phyloP scores from a whole-genome alignment of 2,797 vertebrate species.

The Peromyscus melanophrys region DNA sequence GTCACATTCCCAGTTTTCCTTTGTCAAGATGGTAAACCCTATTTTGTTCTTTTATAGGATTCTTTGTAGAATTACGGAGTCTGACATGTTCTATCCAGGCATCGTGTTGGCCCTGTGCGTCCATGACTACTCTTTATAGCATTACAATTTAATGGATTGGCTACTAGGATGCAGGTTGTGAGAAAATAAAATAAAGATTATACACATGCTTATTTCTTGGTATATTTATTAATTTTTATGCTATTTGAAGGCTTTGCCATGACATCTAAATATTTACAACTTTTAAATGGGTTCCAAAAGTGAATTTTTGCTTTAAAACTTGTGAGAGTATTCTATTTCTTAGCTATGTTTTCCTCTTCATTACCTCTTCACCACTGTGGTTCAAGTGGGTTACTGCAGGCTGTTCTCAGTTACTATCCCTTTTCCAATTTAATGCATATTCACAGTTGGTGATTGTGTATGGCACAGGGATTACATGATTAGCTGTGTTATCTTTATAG shows the following conservation, averaged over 20 bases:
- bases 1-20: background rate
- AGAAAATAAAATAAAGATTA: background rate
- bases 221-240: background rate
- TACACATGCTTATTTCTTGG: background rate
- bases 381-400: conserved; percentile 82
- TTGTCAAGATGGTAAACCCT: background rate
- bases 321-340: background rate
- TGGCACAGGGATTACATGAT: conserved; percentile 80
- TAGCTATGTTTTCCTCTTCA: background rate
- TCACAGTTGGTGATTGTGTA: conserved; percentile 83
- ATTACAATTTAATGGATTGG: background rate
- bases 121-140: background rate
- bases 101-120: background rate
- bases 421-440: conserved; percentile 86
- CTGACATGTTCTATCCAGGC: background rate
- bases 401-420: conserved; percentile 86
- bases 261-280: conserved; percentile 9
- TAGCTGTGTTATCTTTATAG: conserved; percentile 83
- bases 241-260: conserved; percentile 56
- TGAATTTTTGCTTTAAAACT: conserved; percentile 4
- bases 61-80: conserved; percentile 3
- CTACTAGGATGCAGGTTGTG: background rate
- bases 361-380: conserved; percentile 58
- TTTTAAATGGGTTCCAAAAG: conserved; percentile 22
- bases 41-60: conserved; percentile 13